Percentiles rank a stretch among this genome's conserved stretches.
These are phyloP conservation scores for Anoplius nigerrimus DNA, from an alignment of 2,888 invertebrate species.

Conservation along the genomic window DNA sequence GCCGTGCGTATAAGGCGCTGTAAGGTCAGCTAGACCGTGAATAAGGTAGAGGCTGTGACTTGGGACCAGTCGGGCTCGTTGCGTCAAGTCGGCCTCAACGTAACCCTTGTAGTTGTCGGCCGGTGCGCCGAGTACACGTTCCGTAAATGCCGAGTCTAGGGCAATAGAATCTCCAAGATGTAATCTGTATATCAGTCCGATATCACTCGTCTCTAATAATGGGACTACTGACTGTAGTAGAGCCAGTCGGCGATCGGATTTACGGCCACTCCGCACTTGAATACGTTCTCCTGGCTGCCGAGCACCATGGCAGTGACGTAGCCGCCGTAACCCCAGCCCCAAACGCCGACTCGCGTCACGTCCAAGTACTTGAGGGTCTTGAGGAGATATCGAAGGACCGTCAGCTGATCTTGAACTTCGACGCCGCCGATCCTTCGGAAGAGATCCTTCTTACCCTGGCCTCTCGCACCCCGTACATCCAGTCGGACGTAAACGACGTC, in stretches of 20 bases:
- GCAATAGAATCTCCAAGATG: background rate
- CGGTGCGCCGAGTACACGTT: conserved; percentile 92
- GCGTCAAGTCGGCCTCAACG: conserved; percentile 93
- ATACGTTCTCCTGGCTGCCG: conserved; percentile 87
- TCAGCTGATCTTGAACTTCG: conserved; percentile 94
- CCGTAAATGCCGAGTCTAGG: conserved; percentile 96
- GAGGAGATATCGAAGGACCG: conserved; percentile 88
- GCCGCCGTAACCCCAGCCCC: conserved; percentile 98
- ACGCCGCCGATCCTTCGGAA: conserved; percentile 91
- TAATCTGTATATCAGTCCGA: no score
- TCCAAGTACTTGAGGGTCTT: conserved; percentile 90
- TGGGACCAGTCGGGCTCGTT: conserved; percentile 91
- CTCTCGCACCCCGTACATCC: conserved; percentile 91
- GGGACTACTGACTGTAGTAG: conserved; percentile 89
- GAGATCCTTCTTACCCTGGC: conserved; percentile 87
- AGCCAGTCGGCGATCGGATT: conserved; percentile 97
- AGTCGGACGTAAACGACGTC: conserved; percentile 93
- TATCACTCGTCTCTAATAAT: background rate
- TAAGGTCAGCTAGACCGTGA: conserved; percentile 94
- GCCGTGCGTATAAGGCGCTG: conserved; percentile 95
- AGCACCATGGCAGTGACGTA: conserved; percentile 95
- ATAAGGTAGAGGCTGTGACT: conserved; percentile 91
- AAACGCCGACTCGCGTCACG: conserved; percentile 91
- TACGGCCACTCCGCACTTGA: conserved; percentile 95
- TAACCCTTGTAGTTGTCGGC: conserved; percentile 92